These are phyloP conservation scores for Ictalurus furcatus DNA, from an alignment of 2,113 vertebrate species.

Conservation along the genomic window DNA sequence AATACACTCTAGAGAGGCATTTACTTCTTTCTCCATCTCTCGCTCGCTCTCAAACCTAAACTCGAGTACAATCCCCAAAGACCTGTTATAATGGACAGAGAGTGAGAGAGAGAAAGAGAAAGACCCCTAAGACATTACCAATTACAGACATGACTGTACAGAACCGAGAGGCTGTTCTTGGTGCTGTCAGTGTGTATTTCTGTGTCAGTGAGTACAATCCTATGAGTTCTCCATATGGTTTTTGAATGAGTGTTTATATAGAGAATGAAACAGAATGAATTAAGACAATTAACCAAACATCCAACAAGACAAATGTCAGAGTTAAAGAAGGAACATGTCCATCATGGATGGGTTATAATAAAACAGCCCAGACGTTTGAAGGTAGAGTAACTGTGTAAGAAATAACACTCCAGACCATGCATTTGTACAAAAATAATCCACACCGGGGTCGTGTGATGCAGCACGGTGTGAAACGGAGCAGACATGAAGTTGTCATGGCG, in stretches of 20 bases:
- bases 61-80: slow-evolving; percentile 23
- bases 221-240: slow-evolving; percentile 43
- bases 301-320: not conserved
- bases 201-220: slow-evolving; percentile 2
- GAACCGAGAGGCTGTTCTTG: slow-evolving; percentile 78
- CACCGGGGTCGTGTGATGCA: not conserved
- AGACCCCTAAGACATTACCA: slow-evolving; percentile 88
- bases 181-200: slow-evolving; percentile 69
- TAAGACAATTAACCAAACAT: not conserved
- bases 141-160: slow-evolving; percentile 97
- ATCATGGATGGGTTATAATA: not conserved
- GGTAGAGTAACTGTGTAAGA: not conserved
- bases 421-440: not conserved
- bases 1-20: slow-evolving; percentile 25
- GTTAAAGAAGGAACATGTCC: not conserved
- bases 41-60: slow-evolving; percentile 48
- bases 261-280: not conserved
- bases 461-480: not conserved
- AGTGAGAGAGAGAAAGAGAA: not conserved
- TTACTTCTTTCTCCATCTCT: slow-evolving; percentile 55
- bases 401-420: not conserved
- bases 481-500: not conserved
- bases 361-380: not conserved
- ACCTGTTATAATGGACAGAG: slow-evolving; percentile 53
- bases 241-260: not conserved